These are phyloP conservation scores for Achlya flavicornis DNA, from an alignment of 2,888 invertebrate genomes.

Conservation along the genomic window DNA sequence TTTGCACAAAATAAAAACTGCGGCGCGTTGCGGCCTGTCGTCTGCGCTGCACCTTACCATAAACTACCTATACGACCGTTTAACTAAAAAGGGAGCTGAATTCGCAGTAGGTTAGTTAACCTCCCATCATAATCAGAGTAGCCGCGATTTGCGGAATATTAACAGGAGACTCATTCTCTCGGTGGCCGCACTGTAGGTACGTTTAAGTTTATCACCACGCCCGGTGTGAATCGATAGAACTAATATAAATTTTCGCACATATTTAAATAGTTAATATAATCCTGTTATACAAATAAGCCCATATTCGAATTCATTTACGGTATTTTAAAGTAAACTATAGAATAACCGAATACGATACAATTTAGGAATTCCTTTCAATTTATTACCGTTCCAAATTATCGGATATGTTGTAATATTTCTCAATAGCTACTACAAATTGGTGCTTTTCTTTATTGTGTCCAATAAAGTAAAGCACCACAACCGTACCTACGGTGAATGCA, in stretches of 20 bases:
- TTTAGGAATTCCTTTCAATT: neutral
- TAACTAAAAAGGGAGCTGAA: too few species aligned
- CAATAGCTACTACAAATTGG: constrained; percentile 26
- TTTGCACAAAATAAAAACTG: too few species aligned
- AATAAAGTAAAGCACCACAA: constrained; percentile 61
- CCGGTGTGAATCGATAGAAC: neutral
- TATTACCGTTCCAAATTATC: neutral
- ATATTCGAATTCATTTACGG: neutral
- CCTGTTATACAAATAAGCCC: neutral
- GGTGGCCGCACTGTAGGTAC: too few species aligned
- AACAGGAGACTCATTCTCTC: too few species aligned
- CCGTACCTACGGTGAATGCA: constrained; percentile 69
- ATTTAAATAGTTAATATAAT: neutral
- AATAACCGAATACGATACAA: neutral
- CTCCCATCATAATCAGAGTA: too few species aligned
- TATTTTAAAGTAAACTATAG: neutral
- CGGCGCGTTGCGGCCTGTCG: too few species aligned
- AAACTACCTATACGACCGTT: too few species aligned
- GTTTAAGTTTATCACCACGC: neutral
- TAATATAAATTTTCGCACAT: neutral
- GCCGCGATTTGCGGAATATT: too few species aligned
- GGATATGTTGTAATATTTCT: neutral
- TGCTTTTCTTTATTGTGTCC: too few species aligned
- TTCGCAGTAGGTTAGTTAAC: too few species aligned
- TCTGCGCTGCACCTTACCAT: too few species aligned